These are phyloP conservation scores for Polyodon spathula DNA, from an alignment of 2,113 vertebrate species.

Conservation along the genomic window DNA sequence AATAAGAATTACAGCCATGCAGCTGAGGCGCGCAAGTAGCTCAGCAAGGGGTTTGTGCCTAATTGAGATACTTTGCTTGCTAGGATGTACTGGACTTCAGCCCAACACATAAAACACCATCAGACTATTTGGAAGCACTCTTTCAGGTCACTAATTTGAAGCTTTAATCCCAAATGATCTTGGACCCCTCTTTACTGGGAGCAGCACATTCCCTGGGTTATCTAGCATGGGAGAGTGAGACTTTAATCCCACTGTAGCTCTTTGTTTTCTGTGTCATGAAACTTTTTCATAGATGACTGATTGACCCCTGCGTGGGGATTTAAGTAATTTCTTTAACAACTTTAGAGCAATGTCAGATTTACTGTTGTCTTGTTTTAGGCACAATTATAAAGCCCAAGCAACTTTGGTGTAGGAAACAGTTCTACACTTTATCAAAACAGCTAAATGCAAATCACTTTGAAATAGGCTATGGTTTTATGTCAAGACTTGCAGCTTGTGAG, in stretches of 20 bases:
- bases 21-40: conserved; percentile 24
- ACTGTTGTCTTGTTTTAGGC: conserved; percentile 27
- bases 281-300: conserved; percentile 45
- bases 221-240: conserved; percentile 39
- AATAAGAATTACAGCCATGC: conserved; percentile 14
- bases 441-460: too few species aligned
- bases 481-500: too few species aligned
- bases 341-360: conserved; percentile 38
- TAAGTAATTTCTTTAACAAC: conserved; percentile 67
- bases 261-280: conserved; percentile 33
- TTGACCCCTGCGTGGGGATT: conserved; percentile 46
- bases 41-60: conserved; percentile 41
- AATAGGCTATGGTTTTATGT: background rate
- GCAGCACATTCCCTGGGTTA: conserved; percentile 29
- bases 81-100: conserved; percentile 40
- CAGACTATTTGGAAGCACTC: conserved; percentile 36
- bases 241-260: conserved; percentile 44
- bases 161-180: conserved; percentile 44
- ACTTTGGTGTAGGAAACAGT: background rate
- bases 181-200: conserved; percentile 30
- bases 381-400: conserved; percentile 3
- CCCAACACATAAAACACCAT: conserved; percentile 37
- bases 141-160: conserved; percentile 53
- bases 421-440: background rate
- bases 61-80: conserved; percentile 49